Percentiles rank a stretch among this genome's conserved stretches.
Conservation (phyloP, 2,888 invertebrate species). For the Pasiphila rectangulata region DNA sequence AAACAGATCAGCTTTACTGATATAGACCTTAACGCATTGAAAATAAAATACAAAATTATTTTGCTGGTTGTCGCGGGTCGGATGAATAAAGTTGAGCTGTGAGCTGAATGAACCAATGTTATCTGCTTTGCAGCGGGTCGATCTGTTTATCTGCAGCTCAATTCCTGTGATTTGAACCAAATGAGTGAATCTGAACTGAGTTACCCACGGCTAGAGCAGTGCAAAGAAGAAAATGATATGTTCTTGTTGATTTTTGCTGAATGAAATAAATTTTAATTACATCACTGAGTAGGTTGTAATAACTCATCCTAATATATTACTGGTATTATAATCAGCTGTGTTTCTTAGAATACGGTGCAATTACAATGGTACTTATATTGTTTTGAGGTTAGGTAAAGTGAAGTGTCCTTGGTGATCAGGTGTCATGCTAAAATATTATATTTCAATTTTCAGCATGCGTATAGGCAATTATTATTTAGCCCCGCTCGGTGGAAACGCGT, state of each 20-base stretch:
- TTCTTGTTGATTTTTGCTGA: slow-evolving; percentile 50
- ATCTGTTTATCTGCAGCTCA: no score
- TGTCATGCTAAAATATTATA: slow-evolving; percentile 20
- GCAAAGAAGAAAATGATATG: slow-evolving; percentile 55
- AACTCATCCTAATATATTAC: slow-evolving; percentile 6
- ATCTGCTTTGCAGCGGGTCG: no score
- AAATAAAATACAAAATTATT: no score
- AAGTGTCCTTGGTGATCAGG: slow-evolving; percentile 44
- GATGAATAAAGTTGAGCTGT: no score
- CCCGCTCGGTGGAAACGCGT: slow-evolving; percentile 72
- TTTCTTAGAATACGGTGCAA: slow-evolving; percentile 6
- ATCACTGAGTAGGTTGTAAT: slow-evolving; percentile 19
- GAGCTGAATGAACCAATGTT: no score
- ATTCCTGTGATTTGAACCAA: no score
- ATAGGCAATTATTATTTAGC: slow-evolving; percentile 69
- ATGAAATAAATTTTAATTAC: slow-evolving; percentile 43
- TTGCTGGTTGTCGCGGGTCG: no score
- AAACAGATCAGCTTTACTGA: no score
- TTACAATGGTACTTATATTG: slow-evolving; percentile 48
- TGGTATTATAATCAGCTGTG: no score
- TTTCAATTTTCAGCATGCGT: slow-evolving; percentile 66
- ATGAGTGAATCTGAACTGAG: no score
- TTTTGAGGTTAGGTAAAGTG: slow-evolving; percentile 57
- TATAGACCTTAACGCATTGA: no score
- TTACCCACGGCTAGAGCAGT: no score